phyloP scores from a whole-genome alignment of 2,113 vertebrate genomes.

The Corythornis vintsioides region DNA sequence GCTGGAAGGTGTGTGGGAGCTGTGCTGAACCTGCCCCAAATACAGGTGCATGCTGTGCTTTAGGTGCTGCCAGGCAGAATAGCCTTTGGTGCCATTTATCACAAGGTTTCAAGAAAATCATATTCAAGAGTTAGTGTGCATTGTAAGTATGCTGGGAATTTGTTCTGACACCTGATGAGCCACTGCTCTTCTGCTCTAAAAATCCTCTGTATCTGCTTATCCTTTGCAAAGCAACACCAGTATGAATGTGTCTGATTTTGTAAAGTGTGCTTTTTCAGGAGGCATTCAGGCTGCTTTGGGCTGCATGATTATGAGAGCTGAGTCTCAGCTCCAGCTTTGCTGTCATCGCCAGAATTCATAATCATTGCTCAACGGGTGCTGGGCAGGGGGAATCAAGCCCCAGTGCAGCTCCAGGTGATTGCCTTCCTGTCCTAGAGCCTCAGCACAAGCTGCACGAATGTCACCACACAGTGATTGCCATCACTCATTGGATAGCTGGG shows the following conservation, averaged over 20 bases:
- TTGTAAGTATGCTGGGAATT: neutral
- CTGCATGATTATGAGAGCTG: neutral
- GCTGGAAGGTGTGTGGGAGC: neutral
- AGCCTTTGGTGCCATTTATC: neutral
- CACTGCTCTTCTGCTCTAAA: neutral
- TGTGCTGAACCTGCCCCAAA: neutral
- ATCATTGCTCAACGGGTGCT: neutral
- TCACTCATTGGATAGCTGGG: neutral
- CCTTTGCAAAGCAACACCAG: neutral
- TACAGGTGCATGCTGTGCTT: neutral
- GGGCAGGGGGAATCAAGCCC: neutral
- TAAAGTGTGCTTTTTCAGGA: conserved; percentile 12
- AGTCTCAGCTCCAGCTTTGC: neutral
- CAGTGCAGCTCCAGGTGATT: neutral
- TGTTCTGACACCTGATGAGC: conserved; percentile 22
- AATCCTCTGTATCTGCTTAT: conserved; percentile 36
- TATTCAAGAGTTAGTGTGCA: neutral
- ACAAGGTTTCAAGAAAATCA: neutral
- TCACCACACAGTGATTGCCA: neutral
- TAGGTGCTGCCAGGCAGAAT: neutral
- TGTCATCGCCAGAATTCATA: neutral
- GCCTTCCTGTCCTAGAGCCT: neutral
- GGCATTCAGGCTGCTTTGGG: neutral
- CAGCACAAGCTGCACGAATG: rapidly evolving
- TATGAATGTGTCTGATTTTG: conserved; percentile 43